Evolutionary conservation across 2,797 vertebrate genomes (phyloP), one percentile per base, ranked within the genome.

Genomic region (Podarcis lilfordi): DNA sequence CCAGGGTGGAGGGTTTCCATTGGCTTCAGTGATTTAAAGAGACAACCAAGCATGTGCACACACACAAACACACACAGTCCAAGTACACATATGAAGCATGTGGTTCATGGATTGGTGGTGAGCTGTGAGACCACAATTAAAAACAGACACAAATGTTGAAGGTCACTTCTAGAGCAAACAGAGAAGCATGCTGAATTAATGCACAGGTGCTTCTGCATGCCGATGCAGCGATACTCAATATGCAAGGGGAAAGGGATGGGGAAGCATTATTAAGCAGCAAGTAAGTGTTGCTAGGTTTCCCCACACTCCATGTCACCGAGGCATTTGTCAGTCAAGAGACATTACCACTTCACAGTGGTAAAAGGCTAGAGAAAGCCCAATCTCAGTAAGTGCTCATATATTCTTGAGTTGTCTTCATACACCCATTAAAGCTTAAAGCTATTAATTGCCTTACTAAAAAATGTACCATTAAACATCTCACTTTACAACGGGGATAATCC

Each of bases 371-470:
- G 19, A 80, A 85, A 85, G 27, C 25, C 80, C 32, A 88, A 61
- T 13, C 59, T 76, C 19, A 77, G 61, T 50, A 77, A 77, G 25
- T 32, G n/a, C 61, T 91, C 84, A 85, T 66, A 76, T 40, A 87
- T 66, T 8, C 71, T 84, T 1, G 1, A 71, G 66, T n/a, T 80
- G 83, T 45, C 89, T 76, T 76, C 35, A 0, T 0, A 88, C 21
- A 79, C 21, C n/a, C 1, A 37, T 32, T 75, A 82, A 82, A 86
- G 1, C 0, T 84, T 82, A 87, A 91, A 84, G 3, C 29, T 87
- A 0, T 5, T 37, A 76, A 71, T 9, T 78, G 50, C 8, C 84
- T 89, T 84, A 64, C 3, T 85, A 0, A 85, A 85, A 92, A 55
- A 40, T 59, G 59, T 69, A 0, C 11, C 40, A 35, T 78, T 17